Base-by-base conservation (phyloP, 1,140 invertebrate genomes). In the Drosophila takahashii region DNA sequence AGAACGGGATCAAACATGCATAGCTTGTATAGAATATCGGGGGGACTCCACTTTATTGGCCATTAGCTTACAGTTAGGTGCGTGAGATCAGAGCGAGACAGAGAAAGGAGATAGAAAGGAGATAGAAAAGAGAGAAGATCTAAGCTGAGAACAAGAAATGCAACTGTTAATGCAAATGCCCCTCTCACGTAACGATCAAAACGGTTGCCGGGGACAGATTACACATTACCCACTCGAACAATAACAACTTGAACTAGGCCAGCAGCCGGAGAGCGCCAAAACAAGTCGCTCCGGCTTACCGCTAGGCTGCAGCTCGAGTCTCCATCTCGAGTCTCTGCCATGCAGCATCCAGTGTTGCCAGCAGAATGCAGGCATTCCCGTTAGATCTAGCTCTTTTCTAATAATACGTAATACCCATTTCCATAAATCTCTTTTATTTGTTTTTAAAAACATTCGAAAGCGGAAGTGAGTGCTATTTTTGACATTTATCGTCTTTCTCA, bases 61-160 rank as follows among this genome's bases (percentile, higher is more conserved):
- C 81, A 87, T 78, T 87, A 74, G 83, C 69, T 87, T 85, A 85
- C 81, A 85, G 81, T 85, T 85, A 85, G 74, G 64, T 85, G 81
- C 81, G 59, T 86, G 75, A 32, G 58, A 69, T 22, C 53, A 62
- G 47, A 56, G 70, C 34, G 18, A 48, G 29, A n/a, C 8, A 51
- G 34, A 62, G 57, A n/a, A n/a, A 67, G 47, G 10, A 22, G 50
- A 65, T 22, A 37, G 29, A 16, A n/a, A n/a, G n/a, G n/a, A n/a
- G n/a, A n/a, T n/a, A n/a, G 41, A 42, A 15, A 44, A 16, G 9
- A 3, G 8, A 7, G 15, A 9, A 7, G 11, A 41, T 67, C 44
- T 67, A 67, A 67, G 60, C 64, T 26, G 59, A 67, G 79, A 87
- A 89, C 84, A 87, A 87, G 84, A 87, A 89, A 87, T 87, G 84